Percentiles rank a stretch among this genome's conserved stretches.
These are phyloP conservation scores for Dicerorhinus sumatrensis DNA, from an alignment of 2,113 vertebrate species.

Conservation along the genomic window DNA sequence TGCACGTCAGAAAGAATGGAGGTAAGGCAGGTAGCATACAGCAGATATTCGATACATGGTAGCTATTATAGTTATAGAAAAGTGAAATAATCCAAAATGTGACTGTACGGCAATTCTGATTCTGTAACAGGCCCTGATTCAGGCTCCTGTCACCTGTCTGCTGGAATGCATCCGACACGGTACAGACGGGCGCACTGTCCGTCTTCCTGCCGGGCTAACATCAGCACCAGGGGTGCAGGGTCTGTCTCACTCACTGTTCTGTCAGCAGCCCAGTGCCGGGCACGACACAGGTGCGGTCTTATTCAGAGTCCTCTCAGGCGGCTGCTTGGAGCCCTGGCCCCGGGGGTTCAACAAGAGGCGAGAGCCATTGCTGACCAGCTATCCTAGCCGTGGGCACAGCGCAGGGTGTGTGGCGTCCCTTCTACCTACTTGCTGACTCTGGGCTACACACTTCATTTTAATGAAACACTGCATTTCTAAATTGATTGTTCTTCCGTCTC, in stretches of 20 bases:
- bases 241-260: not conserved
- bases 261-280: too few relatives aligned
- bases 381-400: accelerated
- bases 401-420: accelerated
- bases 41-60: not conserved
- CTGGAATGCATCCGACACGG: accelerated
- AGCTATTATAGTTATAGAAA: not conserved
- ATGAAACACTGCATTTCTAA: not conserved
- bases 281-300: not conserved
- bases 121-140: accelerated
- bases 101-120: not conserved
- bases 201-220: not conserved
- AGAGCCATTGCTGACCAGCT: not conserved
- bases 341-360: not conserved
- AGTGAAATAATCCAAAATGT: not conserved
- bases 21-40: too few relatives aligned
- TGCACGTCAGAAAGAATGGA: not conserved
- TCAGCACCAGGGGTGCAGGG: too few relatives aligned
- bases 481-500: too few relatives aligned
- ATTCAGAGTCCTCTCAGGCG: not conserved
- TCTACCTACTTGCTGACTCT: not conserved
- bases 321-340: not conserved
- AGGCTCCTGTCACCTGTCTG: not conserved
- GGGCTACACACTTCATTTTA: not conserved
- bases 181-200: accelerated